Evolutionary conservation across 1,140 invertebrate genomes (phyloP).

Genomic region (Drosophila orosa): DNA sequence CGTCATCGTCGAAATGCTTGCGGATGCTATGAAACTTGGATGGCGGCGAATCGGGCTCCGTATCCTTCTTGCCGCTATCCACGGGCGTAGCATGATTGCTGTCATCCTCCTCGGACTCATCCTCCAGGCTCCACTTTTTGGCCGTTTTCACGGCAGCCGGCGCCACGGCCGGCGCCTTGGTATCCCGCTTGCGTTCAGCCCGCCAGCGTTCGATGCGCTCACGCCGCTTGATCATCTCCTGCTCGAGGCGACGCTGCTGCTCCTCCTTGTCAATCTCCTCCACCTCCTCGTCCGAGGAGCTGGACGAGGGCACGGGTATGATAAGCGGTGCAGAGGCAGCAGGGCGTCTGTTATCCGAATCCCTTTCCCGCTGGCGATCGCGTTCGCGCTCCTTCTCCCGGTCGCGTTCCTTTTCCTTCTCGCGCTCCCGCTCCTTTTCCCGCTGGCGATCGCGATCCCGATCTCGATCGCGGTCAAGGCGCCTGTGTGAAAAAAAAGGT

Average conservation of each 20-base stretch:
- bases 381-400: constrained; percentile 60
- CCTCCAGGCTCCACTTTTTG: constrained; percentile 97
- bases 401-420: constrained; percentile 80
- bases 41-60: constrained; percentile 66
- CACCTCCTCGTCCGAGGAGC: constrained; percentile 61
- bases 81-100: constrained; percentile 71
- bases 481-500: constrained; percentile 57
- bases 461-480: constrained; percentile 80
- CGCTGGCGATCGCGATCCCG: constrained; percentile 83
- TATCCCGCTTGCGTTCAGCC: constrained; percentile 92
- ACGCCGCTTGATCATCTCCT: constrained; percentile 97
- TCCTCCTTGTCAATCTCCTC: constrained; percentile 87
- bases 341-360: constrained; percentile 54
- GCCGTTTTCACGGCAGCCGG: constrained; percentile 81
- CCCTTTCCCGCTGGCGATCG: constrained; percentile 57
- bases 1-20: constrained; percentile 85
- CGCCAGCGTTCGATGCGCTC: constrained; percentile 97
- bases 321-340: constrained; percentile 32
- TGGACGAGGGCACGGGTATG: constrained; percentile 66
- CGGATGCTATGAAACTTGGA: constrained; percentile 84
- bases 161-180: constrained; percentile 78
- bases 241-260: constrained; percentile 94
- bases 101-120: constrained; percentile 91
- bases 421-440: constrained; percentile 78
- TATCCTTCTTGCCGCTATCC: constrained; percentile 61